A percentile compares a stretch with the other conserved stretches of the same genome.
Evolutionary conservation across 2,113 vertebrate genomes (phyloP).

Genomic region (Alosa alosa): DNA sequence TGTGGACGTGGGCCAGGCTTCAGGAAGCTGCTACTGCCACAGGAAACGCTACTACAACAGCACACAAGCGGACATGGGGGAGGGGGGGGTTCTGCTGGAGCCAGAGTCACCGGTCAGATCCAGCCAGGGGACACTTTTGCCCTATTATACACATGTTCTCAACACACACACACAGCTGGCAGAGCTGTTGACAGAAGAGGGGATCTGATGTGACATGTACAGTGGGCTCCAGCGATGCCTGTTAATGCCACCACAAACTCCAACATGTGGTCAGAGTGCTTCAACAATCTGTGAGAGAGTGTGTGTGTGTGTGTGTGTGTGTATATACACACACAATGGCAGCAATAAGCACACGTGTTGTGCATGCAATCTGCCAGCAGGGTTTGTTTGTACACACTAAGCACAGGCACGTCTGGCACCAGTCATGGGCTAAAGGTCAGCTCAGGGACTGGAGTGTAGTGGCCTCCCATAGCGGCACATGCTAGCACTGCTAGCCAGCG

Average conservation of each 20-base stretch:
- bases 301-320: background rate
- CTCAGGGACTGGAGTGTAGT: background rate
- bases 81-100: background rate
- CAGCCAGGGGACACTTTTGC: background rate
- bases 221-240: background rate
- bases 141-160: background rate
- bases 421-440: background rate
- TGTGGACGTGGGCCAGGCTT: background rate
- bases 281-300: background rate
- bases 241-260: background rate
- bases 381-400: constrained; percentile 4
- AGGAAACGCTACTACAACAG: background rate
- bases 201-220: background rate
- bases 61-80: background rate
- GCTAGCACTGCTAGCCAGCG: background rate
- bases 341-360: background rate
- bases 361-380: background rate
- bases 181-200: background rate
- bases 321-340: no score
- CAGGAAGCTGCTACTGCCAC: background rate
- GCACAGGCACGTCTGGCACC: background rate
- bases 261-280: background rate
- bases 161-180: background rate
- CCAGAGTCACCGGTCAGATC: background rate
- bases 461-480: background rate